Conservation (phyloP, 92 coral and sea anemone genomes). For the Hydrozoanthus gracilis region DNA sequence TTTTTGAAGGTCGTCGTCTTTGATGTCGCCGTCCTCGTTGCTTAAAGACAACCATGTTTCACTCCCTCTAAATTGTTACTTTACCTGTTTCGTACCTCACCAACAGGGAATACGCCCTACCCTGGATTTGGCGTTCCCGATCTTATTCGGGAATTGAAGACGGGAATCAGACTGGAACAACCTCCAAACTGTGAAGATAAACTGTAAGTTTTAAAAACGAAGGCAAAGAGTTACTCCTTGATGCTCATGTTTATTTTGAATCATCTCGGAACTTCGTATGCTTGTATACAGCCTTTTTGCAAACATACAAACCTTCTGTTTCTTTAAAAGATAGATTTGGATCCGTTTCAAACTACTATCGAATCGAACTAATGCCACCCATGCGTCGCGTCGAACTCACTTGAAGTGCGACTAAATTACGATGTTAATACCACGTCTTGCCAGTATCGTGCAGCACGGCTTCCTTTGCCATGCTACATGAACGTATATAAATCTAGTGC, state of each 20-base stretch:
- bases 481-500: no score
- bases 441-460: no score
- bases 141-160: conserved; percentile 67
- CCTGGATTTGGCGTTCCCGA: conserved; percentile 66
- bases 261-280: not conserved
- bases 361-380: no score
- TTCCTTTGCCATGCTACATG: no score
- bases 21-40: no score
- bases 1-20: no score
- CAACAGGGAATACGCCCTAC: conserved; percentile 72
- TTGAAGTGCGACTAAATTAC: no score
- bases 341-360: no score
- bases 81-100: not conserved
- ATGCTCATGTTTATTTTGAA: not conserved
- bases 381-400: no score
- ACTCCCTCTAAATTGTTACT: not conserved
- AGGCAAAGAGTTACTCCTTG: not conserved
- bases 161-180: conserved; percentile 77
- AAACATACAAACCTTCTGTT: not conserved
- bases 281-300: not conserved
- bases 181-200: conserved; percentile 66
- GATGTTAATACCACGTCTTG: no score
- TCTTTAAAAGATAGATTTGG: not conserved
- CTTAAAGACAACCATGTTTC: no score
- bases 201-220: conserved; percentile 64